Conservation (phyloP, 2,888 invertebrate genomes). For the Ceraclea dissimilis region DNA sequence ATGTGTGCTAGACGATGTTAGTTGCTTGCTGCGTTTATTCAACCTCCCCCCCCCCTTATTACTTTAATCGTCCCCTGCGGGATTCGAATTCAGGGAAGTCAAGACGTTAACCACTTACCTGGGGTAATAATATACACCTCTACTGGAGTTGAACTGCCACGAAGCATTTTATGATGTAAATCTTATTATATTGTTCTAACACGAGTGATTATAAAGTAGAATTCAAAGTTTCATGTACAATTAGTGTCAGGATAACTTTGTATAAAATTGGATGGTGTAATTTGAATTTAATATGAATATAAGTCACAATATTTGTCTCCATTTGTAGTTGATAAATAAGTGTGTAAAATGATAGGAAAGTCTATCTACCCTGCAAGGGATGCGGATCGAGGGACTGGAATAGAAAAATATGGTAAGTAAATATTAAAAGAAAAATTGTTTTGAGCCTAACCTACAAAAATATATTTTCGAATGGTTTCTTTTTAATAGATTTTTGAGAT, state of each 20-base stretch:
- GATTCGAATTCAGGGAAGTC: conserved; percentile 17
- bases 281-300: too few relatives aligned
- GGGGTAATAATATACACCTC: conserved; percentile 12
- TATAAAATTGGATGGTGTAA: background rate
- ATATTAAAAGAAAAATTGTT: too few relatives aligned
- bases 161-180: conserved; percentile 20
- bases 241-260: background rate
- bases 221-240: too few relatives aligned
- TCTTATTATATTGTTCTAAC: conserved; percentile 11
- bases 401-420: too few relatives aligned
- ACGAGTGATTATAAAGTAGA: conserved; percentile 1
- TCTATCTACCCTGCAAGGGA: too few relatives aligned
- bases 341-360: too few relatives aligned
- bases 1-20: conserved; percentile 7
- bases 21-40: conserved; percentile 30
- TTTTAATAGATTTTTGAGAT: too few relatives aligned
- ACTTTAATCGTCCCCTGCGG: conserved; percentile 40
- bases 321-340: too few relatives aligned
- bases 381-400: too few relatives aligned
- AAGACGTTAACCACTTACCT: conserved; percentile 24
- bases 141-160: background rate
- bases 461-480: too few relatives aligned
- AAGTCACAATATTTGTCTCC: too few relatives aligned
- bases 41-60: conserved; percentile 36
- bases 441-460: too few relatives aligned